These are phyloP conservation scores for Leptinotarsa juncta DNA, from an alignment of 2,888 invertebrate genomes.

Conservation along the genomic window DNA sequence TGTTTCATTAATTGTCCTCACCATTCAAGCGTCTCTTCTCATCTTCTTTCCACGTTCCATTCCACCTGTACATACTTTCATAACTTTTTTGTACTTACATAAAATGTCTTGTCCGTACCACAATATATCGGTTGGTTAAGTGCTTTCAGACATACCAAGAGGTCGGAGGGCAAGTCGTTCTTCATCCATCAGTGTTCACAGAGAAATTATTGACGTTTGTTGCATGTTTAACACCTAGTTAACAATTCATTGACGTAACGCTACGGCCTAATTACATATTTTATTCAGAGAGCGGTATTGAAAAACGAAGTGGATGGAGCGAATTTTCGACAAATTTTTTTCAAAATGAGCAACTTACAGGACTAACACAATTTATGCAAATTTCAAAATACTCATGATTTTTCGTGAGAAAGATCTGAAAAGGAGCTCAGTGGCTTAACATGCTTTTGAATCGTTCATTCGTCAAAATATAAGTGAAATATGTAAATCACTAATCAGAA, in stretches of 20 bases:
- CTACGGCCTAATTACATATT: conserved; percentile 30
- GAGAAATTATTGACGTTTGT: conserved; percentile 25
- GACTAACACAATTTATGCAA: no score
- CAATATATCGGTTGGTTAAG: conserved; percentile 2
- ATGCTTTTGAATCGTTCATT: no score
- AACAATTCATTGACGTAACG: conserved; percentile 24
- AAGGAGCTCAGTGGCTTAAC: no score
- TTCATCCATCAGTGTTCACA: conserved; percentile 24
- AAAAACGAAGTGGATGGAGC: background rate
- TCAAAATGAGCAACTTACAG: no score
- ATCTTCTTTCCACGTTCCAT: no score
- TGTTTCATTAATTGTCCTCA: no score
- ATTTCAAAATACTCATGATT: no score
- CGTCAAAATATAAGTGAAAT: no score
- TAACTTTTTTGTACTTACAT: no score
- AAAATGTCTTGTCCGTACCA: background rate
- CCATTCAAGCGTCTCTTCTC: no score
- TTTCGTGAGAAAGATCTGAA: no score
- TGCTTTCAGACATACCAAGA: background rate
- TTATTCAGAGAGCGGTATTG: background rate
- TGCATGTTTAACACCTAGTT: conserved; percentile 28
- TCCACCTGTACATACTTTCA: background rate
- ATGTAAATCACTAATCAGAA: no score
- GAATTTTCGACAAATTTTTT: background rate
- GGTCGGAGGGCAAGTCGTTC: conserved; percentile 34